Evolutionary conservation across 2,113 vertebrate genomes (phyloP), one percentile per base, ranked within the genome.

Genomic region (Lagopus muta): DNA sequence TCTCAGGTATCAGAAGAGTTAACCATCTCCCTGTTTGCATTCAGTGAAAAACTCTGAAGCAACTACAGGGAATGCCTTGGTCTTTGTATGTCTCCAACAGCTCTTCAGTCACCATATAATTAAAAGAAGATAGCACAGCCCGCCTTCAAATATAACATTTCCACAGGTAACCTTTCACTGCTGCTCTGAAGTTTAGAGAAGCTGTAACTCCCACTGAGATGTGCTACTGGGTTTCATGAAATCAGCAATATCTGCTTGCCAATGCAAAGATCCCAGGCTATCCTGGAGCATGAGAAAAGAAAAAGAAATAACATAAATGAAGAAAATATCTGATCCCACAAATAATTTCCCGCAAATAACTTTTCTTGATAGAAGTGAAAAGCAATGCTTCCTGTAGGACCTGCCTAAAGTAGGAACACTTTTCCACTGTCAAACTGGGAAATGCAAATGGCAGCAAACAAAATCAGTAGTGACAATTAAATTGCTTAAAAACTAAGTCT

Each of bases 381-480:
- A 84, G 66, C 83, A 61, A 20, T 11, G 48, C n/a, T 78, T 24
- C 17, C 43, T 62, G 16, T 32, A 57, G 76, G 61, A 72, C 61
- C 58, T 82, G 32, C n/a, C 40, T 86, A 83, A 94, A 92, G 79
- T 10, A 69, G 11, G 34, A 52, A 18, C 47, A 10, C 52, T 78
- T 95, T 92, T 65, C 86, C 83, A 58, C 52, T 75, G 66, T 72
- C 83, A 80, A 76, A 12, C 54, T 66, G 84, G 90, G 74, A 85
- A 89, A 73, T 36, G 57, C 36, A 79, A 94, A 38, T 62, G 78
- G 58, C 81, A 94, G 54, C 61, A 92, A 92, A 78, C 43, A 78
- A 93, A 90, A 87, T 52, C 67, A 22, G 86, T 2, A 58, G 62
- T 1, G 0, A 95, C 83, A 86, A n/a, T 30, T 40, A 32, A 88